Conservation (phyloP, 2,797 vertebrate genomes). For the Phylloscopus collybita region DNA sequence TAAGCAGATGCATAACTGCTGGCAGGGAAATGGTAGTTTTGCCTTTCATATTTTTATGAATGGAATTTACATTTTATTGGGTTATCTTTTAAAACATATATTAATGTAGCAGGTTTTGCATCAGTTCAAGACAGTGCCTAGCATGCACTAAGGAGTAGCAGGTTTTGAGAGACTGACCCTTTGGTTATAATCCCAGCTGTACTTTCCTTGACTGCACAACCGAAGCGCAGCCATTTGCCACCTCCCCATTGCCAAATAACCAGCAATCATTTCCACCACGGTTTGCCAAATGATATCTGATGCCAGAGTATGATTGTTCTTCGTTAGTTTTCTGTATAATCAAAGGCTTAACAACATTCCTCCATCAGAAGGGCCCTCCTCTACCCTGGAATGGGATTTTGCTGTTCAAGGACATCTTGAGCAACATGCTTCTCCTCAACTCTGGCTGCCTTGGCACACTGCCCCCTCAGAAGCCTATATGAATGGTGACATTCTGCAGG, state of each 20-base stretch:
- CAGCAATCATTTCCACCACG: background rate
- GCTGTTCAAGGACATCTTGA: background rate
- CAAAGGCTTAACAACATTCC: background rate
- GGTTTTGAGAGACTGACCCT: background rate
- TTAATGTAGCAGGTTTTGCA: background rate
- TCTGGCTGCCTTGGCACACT: background rate
- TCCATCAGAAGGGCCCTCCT: background rate
- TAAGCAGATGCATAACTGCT: background rate
- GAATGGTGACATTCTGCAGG: constrained; percentile 11
- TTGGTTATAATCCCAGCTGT: background rate
- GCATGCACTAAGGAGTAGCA: background rate
- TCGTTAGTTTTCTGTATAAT: background rate
- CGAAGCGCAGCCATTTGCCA: background rate
- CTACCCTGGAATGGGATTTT: background rate
- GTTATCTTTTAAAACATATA: background rate
- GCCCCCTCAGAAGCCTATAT: background rate
- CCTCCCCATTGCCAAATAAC: background rate
- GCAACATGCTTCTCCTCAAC: background rate
- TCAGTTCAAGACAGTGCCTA: background rate
- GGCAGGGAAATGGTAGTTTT: background rate
- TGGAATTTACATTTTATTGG: background rate
- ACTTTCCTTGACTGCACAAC: background rate
- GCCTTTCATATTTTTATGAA: background rate
- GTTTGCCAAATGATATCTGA: background rate
- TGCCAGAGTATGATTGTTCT: background rate